Evolutionary conservation across 2,797 vertebrate genomes (phyloP).

Genomic region (Pantherophis vulpinus): DNA sequence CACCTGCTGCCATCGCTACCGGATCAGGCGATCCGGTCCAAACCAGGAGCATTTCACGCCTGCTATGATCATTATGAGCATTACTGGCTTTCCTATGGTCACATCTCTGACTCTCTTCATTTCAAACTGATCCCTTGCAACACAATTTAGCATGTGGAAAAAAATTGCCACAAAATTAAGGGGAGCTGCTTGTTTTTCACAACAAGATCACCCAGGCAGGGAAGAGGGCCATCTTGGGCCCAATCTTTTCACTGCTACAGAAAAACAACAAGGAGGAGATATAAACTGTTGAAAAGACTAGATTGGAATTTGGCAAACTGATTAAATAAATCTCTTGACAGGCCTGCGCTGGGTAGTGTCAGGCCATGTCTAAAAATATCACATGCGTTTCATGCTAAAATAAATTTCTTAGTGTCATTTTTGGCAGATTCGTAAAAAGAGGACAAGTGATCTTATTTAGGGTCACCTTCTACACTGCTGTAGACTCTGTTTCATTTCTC

Average conservation of each 20-base stretch:
- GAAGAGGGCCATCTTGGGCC: background rate
- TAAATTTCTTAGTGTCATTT: slow-evolving; percentile 9
- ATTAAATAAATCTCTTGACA: background rate
- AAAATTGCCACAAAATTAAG: background rate
- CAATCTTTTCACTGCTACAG: background rate
- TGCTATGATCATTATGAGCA: too few species aligned
- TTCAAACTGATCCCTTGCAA: background rate
- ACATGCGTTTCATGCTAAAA: background rate
- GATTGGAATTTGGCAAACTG: background rate
- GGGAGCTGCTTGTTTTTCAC: background rate
- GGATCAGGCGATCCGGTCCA: too few species aligned
- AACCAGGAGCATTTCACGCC: too few species aligned
- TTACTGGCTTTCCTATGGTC: background rate
- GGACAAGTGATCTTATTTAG: slow-evolving; percentile 6
- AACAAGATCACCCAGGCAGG: background rate
- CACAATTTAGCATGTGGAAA: background rate
- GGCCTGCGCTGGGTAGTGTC: background rate
- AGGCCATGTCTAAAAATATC: slow-evolving; percentile 27
- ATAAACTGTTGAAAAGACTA: background rate
- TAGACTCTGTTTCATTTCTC: background rate
- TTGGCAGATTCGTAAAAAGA: slow-evolving; percentile 14
- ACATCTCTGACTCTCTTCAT: background rate
- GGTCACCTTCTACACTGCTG: slow-evolving; percentile 1
- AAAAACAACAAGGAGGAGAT: background rate
- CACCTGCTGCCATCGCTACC: too few species aligned